Evolutionary conservation across 2,113 vertebrate species (phyloP).

Genomic region (Gymnorhina tibicen): DNA sequence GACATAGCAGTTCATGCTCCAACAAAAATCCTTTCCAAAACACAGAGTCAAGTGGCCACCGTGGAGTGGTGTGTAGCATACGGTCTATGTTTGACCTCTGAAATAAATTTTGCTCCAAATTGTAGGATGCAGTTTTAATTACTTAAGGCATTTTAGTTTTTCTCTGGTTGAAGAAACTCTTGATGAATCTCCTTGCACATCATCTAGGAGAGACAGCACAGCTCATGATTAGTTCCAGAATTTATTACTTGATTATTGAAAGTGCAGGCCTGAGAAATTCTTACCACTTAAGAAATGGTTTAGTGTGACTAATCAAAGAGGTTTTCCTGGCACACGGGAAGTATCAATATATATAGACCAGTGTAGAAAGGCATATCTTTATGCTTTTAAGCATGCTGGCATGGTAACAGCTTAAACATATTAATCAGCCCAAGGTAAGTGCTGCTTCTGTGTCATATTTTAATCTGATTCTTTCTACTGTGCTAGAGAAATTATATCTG

Average conservation of each 20-base stretch:
- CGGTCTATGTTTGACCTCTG: background rate
- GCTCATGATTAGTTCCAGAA: slow-evolving; percentile 44
- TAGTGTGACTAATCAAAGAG: slow-evolving; percentile 73
- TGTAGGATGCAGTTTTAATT: background rate
- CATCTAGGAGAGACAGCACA: background rate
- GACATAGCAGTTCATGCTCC: background rate
- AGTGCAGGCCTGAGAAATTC: slow-evolving; percentile 52
- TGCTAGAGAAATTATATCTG: slow-evolving; percentile 54
- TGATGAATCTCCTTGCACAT: background rate
- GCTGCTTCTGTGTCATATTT: slow-evolving; percentile 55
- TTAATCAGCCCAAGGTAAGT: slow-evolving; percentile 70
- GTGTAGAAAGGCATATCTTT: slow-evolving; percentile 44
- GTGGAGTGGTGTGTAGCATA: background rate
- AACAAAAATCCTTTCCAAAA: background rate
- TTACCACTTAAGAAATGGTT: slow-evolving; percentile 61
- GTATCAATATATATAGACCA: slow-evolving; percentile 61
- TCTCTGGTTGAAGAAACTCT: background rate
- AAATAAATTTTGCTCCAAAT: background rate
- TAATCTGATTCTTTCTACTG: slow-evolving; percentile 64
- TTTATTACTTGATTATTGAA: slow-evolving; percentile 73
- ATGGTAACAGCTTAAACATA: slow-evolving; percentile 50
- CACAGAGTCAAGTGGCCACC: background rate
- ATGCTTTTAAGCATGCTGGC: slow-evolving; percentile 65
- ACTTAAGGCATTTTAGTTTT: background rate
- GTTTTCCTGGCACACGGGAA: slow-evolving; percentile 64